Percentiles rank a stretch among this genome's conserved stretches.
phyloP scores from a whole-genome alignment of 2,888 invertebrate species.

The Phymatocera aterrima region DNA sequence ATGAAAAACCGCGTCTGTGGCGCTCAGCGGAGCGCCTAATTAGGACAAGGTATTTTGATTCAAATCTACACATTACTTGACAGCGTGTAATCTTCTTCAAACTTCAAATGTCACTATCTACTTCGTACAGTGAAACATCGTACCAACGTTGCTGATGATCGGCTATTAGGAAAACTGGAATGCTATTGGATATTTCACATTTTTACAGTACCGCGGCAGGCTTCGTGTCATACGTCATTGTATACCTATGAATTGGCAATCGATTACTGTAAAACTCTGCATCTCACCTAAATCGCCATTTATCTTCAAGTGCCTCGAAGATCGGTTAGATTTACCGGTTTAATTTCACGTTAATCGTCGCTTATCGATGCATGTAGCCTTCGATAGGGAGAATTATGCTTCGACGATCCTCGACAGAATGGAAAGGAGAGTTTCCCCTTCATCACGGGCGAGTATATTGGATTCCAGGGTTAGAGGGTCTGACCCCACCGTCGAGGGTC shows the following conservation, averaged over 20 bases:
- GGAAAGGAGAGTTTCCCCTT: constrained; percentile 55
- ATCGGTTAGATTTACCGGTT: constrained; percentile 54
- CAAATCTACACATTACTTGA: constrained; percentile 19
- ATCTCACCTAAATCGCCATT: background rate
- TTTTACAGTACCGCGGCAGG: background rate
- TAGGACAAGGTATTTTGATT: constrained; percentile 41
- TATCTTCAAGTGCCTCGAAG: background rate
- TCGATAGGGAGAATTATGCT: constrained; percentile 49
- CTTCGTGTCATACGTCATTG: background rate
- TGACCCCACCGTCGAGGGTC: constrained; percentile 69
- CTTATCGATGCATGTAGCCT: constrained; percentile 47
- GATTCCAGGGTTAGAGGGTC: constrained; percentile 64
- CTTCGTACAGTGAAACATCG: background rate
- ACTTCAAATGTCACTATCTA: constrained; percentile 18
- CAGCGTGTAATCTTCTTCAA: background rate
- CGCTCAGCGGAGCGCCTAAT: constrained; percentile 27
- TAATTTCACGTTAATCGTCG: constrained; percentile 64
- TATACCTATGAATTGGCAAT: background rate
- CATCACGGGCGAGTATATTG: constrained; percentile 65
- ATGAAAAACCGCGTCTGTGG: constrained; percentile 19
- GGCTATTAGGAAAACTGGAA: background rate
- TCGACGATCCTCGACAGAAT: constrained; percentile 53
- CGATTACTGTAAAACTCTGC: background rate
- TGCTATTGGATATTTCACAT: background rate
- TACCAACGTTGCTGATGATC: background rate